Base-by-base conservation (phyloP, 2,888 invertebrate species). In the Saturnia japonica region DNA sequence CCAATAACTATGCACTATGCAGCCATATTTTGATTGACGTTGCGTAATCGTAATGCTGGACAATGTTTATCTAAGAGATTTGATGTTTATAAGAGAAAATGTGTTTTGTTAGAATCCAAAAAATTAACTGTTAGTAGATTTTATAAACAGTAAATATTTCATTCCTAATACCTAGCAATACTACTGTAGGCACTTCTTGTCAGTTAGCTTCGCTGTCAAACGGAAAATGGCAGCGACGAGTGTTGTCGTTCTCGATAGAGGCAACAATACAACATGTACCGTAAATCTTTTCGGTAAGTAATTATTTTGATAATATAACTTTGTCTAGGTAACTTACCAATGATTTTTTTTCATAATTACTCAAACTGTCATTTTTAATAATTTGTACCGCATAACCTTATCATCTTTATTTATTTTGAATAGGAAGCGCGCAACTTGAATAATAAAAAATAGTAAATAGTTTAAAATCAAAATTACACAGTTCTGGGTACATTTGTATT, bases 241-340 rank as follows among this genome's bases (percentile, higher is more conserved):
- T 96, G 98, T 98, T 94, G 98, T 98, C 94, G 97, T 98, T 88
- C 95, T 98, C 88, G 98, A 98, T 95, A 96, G 98, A 93, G 98
- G 98, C 93, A 98, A 98, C 95, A 98, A 98, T 95, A 98, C 98
- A 91, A 98, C 98, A 91, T 98, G 98, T 95, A 98, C 98, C 88
- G 97, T 99, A 92, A 98, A 99, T 95, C 96, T 98, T 94, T 98
- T 98, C 95, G 98, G 98, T 98, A 95, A 96, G 96, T 95, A 78
- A 76, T 75, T 72, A 64, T 76, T 78, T 74, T 67, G 68, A 75
- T 74, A 73, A 75, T 76, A 73, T 75, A 57, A 40, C 70, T 72
- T 64, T 60, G 72, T 69, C 68, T 62, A 62, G 72, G 68, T 68
- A 45, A 70, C 66, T 64, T 76, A 43, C 45, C 64, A 71, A 28